Percentiles rank a stretch among this genome's conserved stretches.
Conservation (phyloP, 2,888 invertebrate genomes). For the Drosophila austrosaltans region DNA sequence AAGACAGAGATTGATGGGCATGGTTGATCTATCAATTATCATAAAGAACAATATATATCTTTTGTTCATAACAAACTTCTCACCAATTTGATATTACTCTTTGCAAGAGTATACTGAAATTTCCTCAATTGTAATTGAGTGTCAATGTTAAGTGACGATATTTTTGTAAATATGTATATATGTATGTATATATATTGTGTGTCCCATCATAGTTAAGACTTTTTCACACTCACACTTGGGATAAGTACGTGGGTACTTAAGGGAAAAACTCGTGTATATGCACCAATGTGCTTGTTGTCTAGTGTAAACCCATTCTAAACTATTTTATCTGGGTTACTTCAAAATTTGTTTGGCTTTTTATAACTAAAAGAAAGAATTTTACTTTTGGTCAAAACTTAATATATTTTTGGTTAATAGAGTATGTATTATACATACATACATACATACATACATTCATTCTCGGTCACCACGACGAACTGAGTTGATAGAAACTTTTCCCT, state of each 20-base stretch:
- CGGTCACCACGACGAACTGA: too few relatives aligned
- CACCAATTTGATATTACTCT: not conserved
- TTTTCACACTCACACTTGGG: not conserved
- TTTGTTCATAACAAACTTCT: not conserved
- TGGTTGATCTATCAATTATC: not conserved
- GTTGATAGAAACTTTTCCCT: too few relatives aligned
- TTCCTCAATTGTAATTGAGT: slow-evolving; percentile 63
- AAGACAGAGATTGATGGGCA: slow-evolving; percentile 20
- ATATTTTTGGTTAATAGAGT: too few relatives aligned
- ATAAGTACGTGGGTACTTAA: not conserved
- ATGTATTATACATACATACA: too few relatives aligned
- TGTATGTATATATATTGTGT: not conserved
- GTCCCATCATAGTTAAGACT: not conserved
- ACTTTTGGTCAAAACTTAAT: too few relatives aligned
- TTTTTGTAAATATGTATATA: not conserved
- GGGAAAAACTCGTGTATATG: too few relatives aligned
- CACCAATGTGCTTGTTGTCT: slow-evolving; percentile 17
- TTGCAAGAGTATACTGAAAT: slow-evolving; percentile 5
- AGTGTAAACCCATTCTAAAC: slow-evolving; percentile 34
- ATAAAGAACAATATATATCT: not conserved
- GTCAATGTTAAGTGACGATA: slow-evolving; percentile 51
- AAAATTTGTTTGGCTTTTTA: slow-evolving; percentile 31
- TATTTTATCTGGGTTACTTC: slow-evolving; percentile 16
- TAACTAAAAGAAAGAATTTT: too few relatives aligned
- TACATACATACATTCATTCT: too few relatives aligned